Evolutionary conservation across 2,113 vertebrate species (phyloP).

Genomic region (Myotis brandtii): DNA sequence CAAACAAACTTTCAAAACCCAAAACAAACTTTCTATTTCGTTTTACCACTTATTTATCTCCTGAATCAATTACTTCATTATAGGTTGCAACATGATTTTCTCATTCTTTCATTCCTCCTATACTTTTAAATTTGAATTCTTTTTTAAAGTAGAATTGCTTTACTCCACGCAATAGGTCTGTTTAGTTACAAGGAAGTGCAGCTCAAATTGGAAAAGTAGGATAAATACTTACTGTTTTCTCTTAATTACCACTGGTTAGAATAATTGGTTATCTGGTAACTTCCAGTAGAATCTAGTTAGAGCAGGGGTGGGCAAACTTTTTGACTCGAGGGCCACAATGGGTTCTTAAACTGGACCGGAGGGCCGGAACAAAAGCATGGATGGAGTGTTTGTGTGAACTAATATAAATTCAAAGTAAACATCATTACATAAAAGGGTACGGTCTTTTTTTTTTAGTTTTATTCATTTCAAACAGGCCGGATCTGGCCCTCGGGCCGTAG

Average conservation of each 20-base stretch:
- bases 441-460: too few species aligned
- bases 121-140: constrained; percentile 26
- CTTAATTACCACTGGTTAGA: neutral
- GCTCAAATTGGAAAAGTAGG: constrained; percentile 15
- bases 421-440: too few species aligned
- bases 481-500: too few species aligned
- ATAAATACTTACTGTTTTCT: neutral
- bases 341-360: too few species aligned
- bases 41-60: neutral
- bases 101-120: neutral
- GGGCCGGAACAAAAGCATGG: too few species aligned
- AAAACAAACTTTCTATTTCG: neutral
- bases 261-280: neutral
- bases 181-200: neutral
- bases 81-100: constrained; percentile 11
- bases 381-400: too few species aligned
- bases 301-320: too few species aligned
- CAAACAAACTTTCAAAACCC: neutral
- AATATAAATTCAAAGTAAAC: too few species aligned
- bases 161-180: neutral
- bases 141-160: constrained; percentile 25
- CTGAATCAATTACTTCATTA: neutral
- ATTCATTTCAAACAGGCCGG: too few species aligned
- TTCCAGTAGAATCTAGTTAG: neutral
- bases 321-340: too few species aligned